Base-by-base conservation (phyloP, 2,113 vertebrate genomes). In the Tyto alba region DNA sequence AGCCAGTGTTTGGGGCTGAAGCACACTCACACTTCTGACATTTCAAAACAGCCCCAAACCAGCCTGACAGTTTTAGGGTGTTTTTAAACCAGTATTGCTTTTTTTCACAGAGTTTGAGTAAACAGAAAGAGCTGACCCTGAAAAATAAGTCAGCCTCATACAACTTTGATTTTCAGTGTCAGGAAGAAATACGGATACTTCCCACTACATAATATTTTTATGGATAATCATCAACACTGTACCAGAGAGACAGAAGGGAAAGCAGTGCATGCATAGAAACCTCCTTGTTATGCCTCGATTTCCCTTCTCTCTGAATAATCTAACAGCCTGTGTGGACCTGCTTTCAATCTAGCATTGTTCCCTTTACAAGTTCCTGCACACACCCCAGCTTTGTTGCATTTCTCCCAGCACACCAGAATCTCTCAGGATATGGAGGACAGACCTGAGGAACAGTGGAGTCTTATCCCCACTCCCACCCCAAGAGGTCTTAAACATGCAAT, bases 291-390 rank as follows among this genome's bases (percentile, higher is more conserved):
- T 74, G 14, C 72, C 50, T 76, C 14, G 1, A 9, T 41, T 63
- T 59, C 32, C 55, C 36, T 66, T 63, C 53, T 66, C 43, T 67
- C 63, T 1, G 26, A 84, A 74, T 40, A 17, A 22, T 10, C 38
- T 57, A 73, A 76, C 3, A 26, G 52, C n/a, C 2, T 1, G 20
- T 0, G 2, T 6, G 15, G 55, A 67, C 22, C 17, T 2, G 1
- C 29, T 72, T 91, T 80, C 38, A 66, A 15, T 13, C 5, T 6
- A 47, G 32, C 18, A 30, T 6, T 3, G 7, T 13, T 38, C 5
- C 38, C 29, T 38, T 62, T 26, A 52, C 21, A 64, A 82, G 71
- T 8, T 59, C 66, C 55, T 10, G 25, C 1, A 3, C 18, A 50
- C 17, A 60, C 1, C 55, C 30, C 1, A 6, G 50, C 45, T 32